These are phyloP conservation scores for Syrista parreyssii DNA, from an alignment of 2,888 invertebrate genomes.

Conservation along the genomic window DNA sequence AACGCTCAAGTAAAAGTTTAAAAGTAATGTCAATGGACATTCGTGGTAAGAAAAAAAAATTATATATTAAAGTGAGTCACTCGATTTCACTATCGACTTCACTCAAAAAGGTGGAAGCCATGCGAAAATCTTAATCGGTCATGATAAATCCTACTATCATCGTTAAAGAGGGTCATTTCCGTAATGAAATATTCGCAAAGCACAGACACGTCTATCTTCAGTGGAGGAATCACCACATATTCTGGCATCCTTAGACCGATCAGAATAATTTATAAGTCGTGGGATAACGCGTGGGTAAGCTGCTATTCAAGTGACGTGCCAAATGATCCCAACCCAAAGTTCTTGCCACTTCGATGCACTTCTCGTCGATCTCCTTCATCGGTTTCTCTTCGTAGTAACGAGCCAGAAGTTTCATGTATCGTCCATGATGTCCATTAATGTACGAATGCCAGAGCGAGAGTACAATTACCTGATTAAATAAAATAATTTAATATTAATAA, in stretches of 20 bases:
- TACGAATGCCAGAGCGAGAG: conserved; percentile 88
- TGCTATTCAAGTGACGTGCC: conserved; percentile 69
- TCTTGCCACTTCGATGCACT: conserved; percentile 73
- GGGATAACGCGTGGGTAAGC: conserved; percentile 78
- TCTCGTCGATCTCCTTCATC: conserved; percentile 77
- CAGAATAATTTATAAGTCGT: conserved; percentile 78
- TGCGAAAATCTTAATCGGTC: no score
- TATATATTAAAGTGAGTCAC: no score
- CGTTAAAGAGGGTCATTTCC: no score
- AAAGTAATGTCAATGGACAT: no score
- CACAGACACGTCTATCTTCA: no score
- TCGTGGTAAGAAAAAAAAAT: no score
- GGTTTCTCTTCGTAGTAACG: conserved; percentile 87
- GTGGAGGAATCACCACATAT: no score
- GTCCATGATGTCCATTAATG: conserved; percentile 82
- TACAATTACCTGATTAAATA: conserved; percentile 72
- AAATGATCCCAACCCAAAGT: conserved; percentile 80
- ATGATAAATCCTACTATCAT: no score
- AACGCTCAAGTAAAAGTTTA: no score
- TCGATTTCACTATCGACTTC: no score
- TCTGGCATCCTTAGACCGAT: conserved; percentile 30
- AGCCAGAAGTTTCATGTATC: conserved; percentile 79
- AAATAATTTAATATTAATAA: neutral
- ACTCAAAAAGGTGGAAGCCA: no score
- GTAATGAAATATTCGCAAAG: no score